A percentile compares a stretch with the other conserved stretches of the same genome.
These are phyloP conservation scores for Rotaria macrura DNA, from an alignment of 2,888 invertebrate species.

Conservation along the genomic window DNA sequence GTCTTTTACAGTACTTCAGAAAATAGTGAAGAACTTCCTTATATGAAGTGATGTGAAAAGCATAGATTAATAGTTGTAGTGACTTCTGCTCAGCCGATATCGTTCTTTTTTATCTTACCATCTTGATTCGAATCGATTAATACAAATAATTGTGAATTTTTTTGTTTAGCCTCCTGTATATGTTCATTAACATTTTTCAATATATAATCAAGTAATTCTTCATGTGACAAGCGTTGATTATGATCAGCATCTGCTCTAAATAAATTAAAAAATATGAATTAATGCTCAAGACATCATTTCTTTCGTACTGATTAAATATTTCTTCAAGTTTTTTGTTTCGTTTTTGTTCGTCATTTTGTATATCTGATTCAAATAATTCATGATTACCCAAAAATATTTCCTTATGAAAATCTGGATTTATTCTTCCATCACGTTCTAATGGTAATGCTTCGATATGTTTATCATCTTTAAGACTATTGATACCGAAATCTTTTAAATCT, in stretches of 20 bases:
- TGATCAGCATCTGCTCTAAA: background rate
- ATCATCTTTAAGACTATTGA: background rate
- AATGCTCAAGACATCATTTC: background rate
- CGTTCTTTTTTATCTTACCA: too few species aligned
- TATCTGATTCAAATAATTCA: background rate
- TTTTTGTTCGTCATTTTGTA: background rate
- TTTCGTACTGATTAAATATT: background rate
- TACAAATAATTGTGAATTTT: background rate
- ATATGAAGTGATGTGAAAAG: too few species aligned
- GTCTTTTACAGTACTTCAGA: too few species aligned
- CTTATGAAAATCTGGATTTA: background rate
- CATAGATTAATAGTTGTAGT: too few species aligned
- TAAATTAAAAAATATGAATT: background rate
- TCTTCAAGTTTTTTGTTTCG: background rate
- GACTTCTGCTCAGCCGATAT: too few species aligned
- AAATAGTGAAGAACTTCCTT: too few species aligned
- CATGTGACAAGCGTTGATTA: background rate
- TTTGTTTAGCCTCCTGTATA: background rate
- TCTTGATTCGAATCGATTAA: background rate
- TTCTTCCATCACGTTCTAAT: background rate
- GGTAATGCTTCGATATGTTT: conserved; percentile 8
- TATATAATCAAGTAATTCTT: background rate
- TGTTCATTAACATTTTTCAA: background rate
- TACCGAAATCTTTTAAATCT: background rate
- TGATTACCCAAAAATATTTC: conserved; percentile 14